Base-by-base conservation (phyloP, 2,113 vertebrate genomes). In the Girardinichthys multiradiatus region DNA sequence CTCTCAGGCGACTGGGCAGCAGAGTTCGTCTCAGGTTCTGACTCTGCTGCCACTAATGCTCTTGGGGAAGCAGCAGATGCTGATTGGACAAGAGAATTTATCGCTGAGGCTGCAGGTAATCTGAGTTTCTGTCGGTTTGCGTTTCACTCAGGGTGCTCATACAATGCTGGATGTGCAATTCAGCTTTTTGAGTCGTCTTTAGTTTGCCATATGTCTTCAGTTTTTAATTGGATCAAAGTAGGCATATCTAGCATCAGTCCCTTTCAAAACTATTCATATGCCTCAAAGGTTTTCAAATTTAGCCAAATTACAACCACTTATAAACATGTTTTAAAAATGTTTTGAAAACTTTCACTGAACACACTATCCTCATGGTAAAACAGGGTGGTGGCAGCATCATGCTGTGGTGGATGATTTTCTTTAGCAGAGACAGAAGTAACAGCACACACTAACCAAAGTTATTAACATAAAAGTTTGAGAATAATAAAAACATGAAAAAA, bases 51-150 rank as follows among this genome's bases (percentile, higher is more conserved):
- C 21, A 63, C 95, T 57, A 72, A 74, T 4, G 79, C 84, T 33
- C 82, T 94, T 0, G 82, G 86, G 0, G 97, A 98, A 80, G 93
- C 95, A 48, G 94, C 95, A 28, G 97, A 98, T 60, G 94, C 97
- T 26, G 98, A 99, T 87, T 99, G 98, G 98, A 98, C 96, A 1
- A 95, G 95, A 81, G 98, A 99, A 79, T 99, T 99, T 92, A 98
- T 98, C 64, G 95, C 95, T n/a, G 97, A 99, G 84, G 96, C 96
- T 73, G 93, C 96, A 93, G 97, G 97, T 98, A 82, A 39, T 35
- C 72, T 48, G 14, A 64, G 19, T 79, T 68, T 72, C 10, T 80
- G 62, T 60, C 33, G 7, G 19, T 76, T 8, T 27, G 2, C 65
- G 60, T 79, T 29, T 70, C 19, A 37, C 63, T 64, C 60, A 30